Conservation (phyloP, 2,888 invertebrate genomes). For the Meteorus colon region DNA sequence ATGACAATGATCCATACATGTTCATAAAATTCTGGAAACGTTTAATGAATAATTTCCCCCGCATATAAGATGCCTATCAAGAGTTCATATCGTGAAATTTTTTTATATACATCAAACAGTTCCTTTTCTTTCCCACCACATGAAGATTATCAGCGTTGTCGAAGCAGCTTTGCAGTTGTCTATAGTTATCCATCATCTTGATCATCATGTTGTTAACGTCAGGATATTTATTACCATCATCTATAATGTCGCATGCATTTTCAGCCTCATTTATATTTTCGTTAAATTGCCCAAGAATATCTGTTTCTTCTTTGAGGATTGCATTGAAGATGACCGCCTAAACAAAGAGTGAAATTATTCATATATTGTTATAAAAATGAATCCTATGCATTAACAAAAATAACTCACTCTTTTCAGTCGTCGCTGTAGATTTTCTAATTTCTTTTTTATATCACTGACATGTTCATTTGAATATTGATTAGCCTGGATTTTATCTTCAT, state of each 20-base stretch:
- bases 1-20: no score
- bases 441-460: constrained; percentile 49
- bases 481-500: constrained; percentile 59
- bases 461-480: constrained; percentile 56
- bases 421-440: constrained; percentile 54
- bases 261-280: constrained; percentile 47
- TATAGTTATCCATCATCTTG: constrained; percentile 47
- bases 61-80: not conserved
- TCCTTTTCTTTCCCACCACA: not conserved
- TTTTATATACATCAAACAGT: not conserved
- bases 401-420: constrained; percentile 54
- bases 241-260: constrained; percentile 50
- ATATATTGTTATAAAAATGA: not conserved
- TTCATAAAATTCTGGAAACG: no score
- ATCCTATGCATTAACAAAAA: not conserved
- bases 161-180: constrained; percentile 38
- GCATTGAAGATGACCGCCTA: constrained; percentile 60
- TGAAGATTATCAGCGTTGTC: not conserved
- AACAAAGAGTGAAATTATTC: constrained; percentile 38
- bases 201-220: constrained; percentile 42
- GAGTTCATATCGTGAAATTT: not conserved
- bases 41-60: no score
- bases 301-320: constrained; percentile 58
- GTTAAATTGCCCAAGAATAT: constrained; percentile 51
- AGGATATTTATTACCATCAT: constrained; percentile 40